Evolutionary conservation across 2,888 invertebrate genomes (phyloP), one percentile per base, ranked within the genome.

Genomic region (Cepaea hortensis): DNA sequence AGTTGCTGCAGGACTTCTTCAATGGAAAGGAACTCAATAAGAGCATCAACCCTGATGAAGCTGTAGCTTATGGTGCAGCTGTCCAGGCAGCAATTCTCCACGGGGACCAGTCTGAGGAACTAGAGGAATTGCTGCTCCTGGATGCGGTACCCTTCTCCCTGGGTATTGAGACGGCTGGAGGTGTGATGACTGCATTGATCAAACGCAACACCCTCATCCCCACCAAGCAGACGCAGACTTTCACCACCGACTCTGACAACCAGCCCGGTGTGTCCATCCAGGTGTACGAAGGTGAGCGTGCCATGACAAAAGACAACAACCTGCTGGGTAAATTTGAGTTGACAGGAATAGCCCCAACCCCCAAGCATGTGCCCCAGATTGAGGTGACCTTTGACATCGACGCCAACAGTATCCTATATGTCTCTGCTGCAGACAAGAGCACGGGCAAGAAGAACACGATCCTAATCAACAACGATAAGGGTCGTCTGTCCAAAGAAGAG

Each of bases 231-330:
- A 35, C 35, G 35, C 35, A 35, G 35, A 35, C 35, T 97, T 98
- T 98, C 95, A 98, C 98, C 91, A 99, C 99, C 5, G 98, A 98
- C 95, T 97, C 98, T 0, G 99, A 99, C 95, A 99, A 99, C 95
- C 99, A 99, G 95, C 98, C 98, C 75, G 98, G 93, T 90, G 94
- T 94, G 83, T 89, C 94, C 15, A 94, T 94, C 86, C 94, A 94
- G 90, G 89, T 89, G 95, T 99, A 99, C 35, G 35, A 35, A 35
- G 35, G 35, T 35, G 35, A 35, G 35, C 35, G 35, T 35, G 35
- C 35, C 35, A 35, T 35, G 35, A 35, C 35, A 35, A 35, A 35
- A 35, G 35, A 35, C 35, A 35, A 35, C 35, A 35, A 35, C 35
- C 35, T 35, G 35, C 35, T 35, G 35, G 35, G 35, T 35, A 35